Evolutionary conservation across 2,797 vertebrate species (phyloP).

Genomic region (Amblyraja radiata): DNA sequence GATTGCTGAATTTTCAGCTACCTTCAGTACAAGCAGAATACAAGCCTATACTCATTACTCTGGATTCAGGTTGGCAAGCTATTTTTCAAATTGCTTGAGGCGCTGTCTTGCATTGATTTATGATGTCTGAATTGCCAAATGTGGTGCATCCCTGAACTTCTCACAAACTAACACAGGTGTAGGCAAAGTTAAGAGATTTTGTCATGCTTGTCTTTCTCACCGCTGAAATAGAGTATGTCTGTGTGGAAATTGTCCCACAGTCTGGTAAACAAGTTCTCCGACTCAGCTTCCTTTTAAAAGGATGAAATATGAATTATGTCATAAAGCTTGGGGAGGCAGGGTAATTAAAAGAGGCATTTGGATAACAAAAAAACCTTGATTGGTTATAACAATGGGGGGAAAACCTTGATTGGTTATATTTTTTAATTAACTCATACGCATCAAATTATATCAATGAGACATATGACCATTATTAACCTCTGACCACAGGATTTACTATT

Average conservation of each 20-base stretch:
- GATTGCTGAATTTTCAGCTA: background rate
- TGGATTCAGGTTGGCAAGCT: background rate
- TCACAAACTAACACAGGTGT: background rate
- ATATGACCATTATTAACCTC: background rate
- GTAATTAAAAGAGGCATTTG: background rate
- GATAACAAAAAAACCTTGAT: background rate
- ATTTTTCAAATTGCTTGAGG: slow-evolving; percentile 8
- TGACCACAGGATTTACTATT: background rate
- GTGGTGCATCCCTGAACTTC: background rate
- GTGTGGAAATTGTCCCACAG: background rate
- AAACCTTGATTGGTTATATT: background rate
- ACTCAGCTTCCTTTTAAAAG: background rate
- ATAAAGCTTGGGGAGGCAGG: too few relatives aligned
- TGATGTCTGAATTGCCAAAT: background rate
- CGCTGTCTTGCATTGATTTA: background rate
- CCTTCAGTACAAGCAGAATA: background rate
- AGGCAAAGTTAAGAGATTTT: background rate
- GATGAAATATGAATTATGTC: background rate
- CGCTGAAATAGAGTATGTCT: background rate
- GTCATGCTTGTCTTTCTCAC: background rate
- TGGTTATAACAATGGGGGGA: background rate
- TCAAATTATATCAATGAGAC: background rate
- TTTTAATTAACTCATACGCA: background rate
- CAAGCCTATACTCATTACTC: background rate
- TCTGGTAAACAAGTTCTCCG: background rate